Conservation (phyloP, 1,140 invertebrate species). For the Macrobrachium nipponense region DNA sequence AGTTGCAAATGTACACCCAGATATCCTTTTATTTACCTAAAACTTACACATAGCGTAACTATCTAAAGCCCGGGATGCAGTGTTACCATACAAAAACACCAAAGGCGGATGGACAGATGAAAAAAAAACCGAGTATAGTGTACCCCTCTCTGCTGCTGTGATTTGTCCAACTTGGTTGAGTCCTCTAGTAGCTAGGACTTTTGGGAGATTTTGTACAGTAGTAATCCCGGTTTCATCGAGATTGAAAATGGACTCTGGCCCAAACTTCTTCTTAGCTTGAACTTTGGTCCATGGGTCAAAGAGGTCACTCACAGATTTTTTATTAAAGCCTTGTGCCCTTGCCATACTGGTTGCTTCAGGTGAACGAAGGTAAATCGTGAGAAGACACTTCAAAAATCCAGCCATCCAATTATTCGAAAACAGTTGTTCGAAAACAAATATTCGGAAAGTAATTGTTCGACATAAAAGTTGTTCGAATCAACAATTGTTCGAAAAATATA, state of each 20-base stretch:
- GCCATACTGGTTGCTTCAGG: conserved; percentile 68
- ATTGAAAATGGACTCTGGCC: conserved; percentile 68
- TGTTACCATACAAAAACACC: too few relatives aligned
- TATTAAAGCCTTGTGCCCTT: conserved; percentile 69
- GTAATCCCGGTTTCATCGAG: conserved; percentile 71
- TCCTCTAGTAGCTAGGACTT: conserved; percentile 69
- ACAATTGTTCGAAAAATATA: too few relatives aligned
- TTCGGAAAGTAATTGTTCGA: too few relatives aligned
- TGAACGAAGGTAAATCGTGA: conserved; percentile 67
- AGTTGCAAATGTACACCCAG: too few relatives aligned
- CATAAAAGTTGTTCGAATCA: too few relatives aligned
- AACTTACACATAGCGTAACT: too few relatives aligned
- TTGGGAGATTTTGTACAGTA: conserved; percentile 69
- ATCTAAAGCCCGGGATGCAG: too few relatives aligned
- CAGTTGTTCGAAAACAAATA: too few relatives aligned
- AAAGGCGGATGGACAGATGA: too few relatives aligned
- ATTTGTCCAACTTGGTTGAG: conserved; percentile 68
- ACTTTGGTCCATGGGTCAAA: conserved; percentile 65
- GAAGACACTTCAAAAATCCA: conserved; percentile 68
- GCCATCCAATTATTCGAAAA: too few relatives aligned
- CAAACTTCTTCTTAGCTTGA: conserved; percentile 64
- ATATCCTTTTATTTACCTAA: too few relatives aligned
- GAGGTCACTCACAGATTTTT: conserved; percentile 66
- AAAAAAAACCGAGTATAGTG: conserved; percentile 66
- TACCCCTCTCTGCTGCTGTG: conserved; percentile 69